Percentiles rank a stretch among this genome's conserved stretches.
Evolutionary conservation across 2,113 vertebrate species (phyloP).

Genomic region (Scytalopus superciliaris): DNA sequence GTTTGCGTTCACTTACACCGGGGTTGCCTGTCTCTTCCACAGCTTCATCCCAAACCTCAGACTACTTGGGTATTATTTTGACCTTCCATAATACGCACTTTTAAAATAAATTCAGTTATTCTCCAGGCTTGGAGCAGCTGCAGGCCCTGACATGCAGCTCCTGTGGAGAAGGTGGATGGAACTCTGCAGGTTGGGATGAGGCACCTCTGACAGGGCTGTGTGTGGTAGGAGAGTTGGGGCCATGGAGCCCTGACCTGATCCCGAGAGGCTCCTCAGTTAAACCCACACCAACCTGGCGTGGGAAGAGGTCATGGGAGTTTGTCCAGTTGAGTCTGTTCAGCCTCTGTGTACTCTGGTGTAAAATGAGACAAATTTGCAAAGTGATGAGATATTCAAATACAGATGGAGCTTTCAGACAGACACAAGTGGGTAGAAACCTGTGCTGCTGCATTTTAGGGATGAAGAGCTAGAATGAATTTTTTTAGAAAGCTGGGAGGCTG

Average conservation of each 20-base stretch:
- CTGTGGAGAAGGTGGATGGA: neutral
- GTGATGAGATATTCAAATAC: constrained; percentile 20
- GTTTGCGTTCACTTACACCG: rapidly evolving
- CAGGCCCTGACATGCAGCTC: neutral
- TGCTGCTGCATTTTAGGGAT: constrained; percentile 6
- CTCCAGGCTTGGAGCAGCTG: neutral
- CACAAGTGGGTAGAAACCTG: constrained; percentile 39
- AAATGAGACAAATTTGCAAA: constrained; percentile 20
- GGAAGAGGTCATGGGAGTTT: neutral
- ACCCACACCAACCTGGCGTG: rapidly evolving
- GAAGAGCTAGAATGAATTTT: neutral
- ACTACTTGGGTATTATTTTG: neutral
- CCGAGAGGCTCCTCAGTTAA: rapidly evolving
- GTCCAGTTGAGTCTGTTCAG: neutral
- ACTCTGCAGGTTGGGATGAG: neutral
- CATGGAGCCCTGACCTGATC: neutral
- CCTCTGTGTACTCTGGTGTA: neutral
- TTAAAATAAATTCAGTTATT: neutral
- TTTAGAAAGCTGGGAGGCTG: neutral
- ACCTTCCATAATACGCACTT: rapidly evolving
- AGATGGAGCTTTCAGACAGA: neutral
- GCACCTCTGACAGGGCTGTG: neutral
- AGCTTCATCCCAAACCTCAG: neutral
- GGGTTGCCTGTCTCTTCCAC: neutral
- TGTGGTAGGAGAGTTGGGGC: neutral